These are phyloP conservation scores for Grantiella picta DNA, from an alignment of 2,113 vertebrate genomes.

Conservation along the genomic window DNA sequence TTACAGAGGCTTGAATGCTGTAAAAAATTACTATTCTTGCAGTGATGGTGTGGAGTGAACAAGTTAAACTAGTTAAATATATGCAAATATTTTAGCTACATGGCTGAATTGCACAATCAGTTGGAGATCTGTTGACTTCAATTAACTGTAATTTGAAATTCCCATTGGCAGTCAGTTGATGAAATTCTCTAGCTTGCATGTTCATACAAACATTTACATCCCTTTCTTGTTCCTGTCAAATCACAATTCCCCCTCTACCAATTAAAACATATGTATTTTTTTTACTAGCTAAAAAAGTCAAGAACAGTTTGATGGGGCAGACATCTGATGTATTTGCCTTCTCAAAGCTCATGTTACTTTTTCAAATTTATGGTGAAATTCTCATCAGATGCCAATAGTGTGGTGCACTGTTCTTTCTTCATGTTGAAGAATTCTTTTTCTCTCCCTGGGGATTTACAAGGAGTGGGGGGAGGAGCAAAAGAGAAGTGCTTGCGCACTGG, in stretches of 20 bases:
- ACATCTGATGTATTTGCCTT: background rate
- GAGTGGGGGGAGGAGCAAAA: background rate
- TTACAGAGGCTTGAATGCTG: background rate
- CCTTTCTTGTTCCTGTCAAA: background rate
- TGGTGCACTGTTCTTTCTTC: background rate
- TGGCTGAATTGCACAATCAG: background rate
- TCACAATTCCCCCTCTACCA: background rate
- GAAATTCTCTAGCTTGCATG: background rate
- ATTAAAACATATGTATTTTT: background rate
- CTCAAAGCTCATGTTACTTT: background rate
- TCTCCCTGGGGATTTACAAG: background rate
- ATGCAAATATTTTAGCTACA: background rate
- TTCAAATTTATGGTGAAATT: background rate
- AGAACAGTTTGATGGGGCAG: background rate
- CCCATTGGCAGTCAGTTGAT: background rate
- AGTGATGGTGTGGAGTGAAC: background rate
- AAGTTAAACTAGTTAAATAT: background rate
- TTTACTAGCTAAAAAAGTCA: background rate
- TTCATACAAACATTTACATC: background rate
- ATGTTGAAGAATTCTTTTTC: background rate
- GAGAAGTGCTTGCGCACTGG: background rate
- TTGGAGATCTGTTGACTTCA: slow-evolving; percentile 10
- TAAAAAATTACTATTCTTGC: background rate
- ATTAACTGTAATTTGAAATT: slow-evolving; percentile 31
- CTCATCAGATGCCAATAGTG: background rate